These are phyloP conservation scores for Acronicta psi DNA, from an alignment of 2,888 invertebrate genomes.

Conservation along the genomic window DNA sequence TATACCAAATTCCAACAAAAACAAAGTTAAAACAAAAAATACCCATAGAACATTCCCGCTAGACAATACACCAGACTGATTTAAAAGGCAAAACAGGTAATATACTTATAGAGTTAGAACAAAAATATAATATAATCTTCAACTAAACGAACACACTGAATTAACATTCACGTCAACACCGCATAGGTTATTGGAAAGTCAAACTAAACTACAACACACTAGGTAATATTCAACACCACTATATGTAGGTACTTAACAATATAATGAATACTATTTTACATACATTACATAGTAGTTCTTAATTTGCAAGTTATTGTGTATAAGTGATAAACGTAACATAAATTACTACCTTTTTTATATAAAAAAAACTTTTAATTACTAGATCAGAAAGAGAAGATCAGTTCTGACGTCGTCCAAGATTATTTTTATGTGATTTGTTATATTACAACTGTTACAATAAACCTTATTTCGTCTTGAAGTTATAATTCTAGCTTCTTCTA, in stretches of 20 bases:
- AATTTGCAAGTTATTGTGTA: neutral
- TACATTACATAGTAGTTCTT: neutral
- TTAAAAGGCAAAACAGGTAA: conserved; percentile 18
- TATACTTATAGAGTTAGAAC: conserved; percentile 20
- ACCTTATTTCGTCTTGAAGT: no score
- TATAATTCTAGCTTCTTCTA: no score
- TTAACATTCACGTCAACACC: conserved; percentile 47
- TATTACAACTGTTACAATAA: no score
- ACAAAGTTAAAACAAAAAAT: conserved; percentile 11
- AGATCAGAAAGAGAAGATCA: no score
- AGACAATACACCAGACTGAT: conserved; percentile 8
- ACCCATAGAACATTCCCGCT: neutral
- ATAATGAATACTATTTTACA: neutral
- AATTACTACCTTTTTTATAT: no score
- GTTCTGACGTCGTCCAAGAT: no score
- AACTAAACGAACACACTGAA: conserved; percentile 35
- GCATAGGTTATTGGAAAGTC: conserved; percentile 55
- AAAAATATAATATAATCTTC: conserved; percentile 19
- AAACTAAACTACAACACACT: conserved; percentile 33
- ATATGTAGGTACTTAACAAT: neutral
- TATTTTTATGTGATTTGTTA: no score
- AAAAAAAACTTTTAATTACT: no score
- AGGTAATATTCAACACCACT: neutral
- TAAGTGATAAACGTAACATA: no score
- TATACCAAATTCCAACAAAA: neutral